phyloP scores from a whole-genome alignment of 2,888 invertebrate genomes.

The Amiota minor region DNA sequence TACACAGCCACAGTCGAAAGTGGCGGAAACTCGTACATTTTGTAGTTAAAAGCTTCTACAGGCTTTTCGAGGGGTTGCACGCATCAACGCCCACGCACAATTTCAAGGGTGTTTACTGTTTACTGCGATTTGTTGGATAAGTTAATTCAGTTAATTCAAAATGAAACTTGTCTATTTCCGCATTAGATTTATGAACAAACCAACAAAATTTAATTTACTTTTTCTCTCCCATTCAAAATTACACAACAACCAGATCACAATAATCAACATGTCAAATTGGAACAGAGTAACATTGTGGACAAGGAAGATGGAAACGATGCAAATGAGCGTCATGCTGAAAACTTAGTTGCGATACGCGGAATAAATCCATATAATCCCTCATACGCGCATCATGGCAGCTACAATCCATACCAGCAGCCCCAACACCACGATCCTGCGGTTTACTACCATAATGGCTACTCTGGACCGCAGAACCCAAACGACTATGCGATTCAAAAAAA shows the following conservation, averaged over 20 bases:
- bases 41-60: conserved; percentile 63
- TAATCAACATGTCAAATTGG: conserved; percentile 76
- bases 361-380: conserved; percentile 54
- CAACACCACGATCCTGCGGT: conserved; percentile 42
- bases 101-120: conserved; percentile 64
- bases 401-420: conserved; percentile 71
- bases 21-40: conserved; percentile 63
- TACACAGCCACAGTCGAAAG: conserved; percentile 36
- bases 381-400: conserved; percentile 53
- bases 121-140: conserved; percentile 37
- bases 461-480: conserved; percentile 73
- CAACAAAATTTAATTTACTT: conserved; percentile 57
- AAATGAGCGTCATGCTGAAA: conserved; percentile 81
- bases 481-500: conserved; percentile 75
- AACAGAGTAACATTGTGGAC: conserved; percentile 78
- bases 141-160: conserved; percentile 54
- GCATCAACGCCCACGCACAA: conserved; percentile 71
- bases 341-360: conserved; percentile 59
- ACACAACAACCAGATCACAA: conserved; percentile 56
- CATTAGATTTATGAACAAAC: conserved; percentile 28
- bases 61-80: conserved; percentile 62
- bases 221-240: conserved; percentile 17
- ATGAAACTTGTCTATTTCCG: conserved; percentile 63
- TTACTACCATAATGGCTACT: conserved; percentile 57
- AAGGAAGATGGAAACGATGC: conserved; percentile 78